Base-by-base conservation (phyloP, 2,888 invertebrate genomes). In the Lydus trimaculatus region DNA sequence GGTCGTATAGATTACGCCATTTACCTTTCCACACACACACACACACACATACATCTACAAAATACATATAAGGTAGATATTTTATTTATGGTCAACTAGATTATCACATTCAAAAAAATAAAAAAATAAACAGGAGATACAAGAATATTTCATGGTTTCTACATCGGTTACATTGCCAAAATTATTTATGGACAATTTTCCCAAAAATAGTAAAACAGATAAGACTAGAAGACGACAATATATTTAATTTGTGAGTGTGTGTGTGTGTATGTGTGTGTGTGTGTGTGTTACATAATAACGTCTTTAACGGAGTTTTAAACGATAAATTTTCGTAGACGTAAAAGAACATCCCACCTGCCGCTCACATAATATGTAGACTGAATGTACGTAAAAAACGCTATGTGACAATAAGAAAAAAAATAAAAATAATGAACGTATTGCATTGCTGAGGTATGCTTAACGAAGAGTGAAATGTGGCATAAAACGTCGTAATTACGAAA, bases 401-500 rank as follows among this genome's bases (percentile, higher is more conserved):
- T 48, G 48, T 20, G 48, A 48, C 48, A 48, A 48, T 17, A 13
- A 17, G 7, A n/a, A 43, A 4, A n/a, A 20, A 48, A 11, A 48
- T 1, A 48, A 48, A 7, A 36, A 43, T 17, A 17, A 43, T 43
- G 20, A 7, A 31, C n/a, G n/a, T n/a, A 43, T 11, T 7, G 39
- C 5, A 43, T 43, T 43, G 5, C 9, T 61, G 62, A 59, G 67
- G 64, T 64, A 67, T 67, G 70, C 9, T 64, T 61, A 70, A 64
- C 66, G 64, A 70, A 67, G 36, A 64, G 70, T 66, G 52, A 70
- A 67, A 66, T 66, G 64, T 61, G 36, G 56, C 56, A 60, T 63
- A 62, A 69, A 70, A 60, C 9, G 36, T 63, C 39, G 36, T 70
- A 67, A 67, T 70, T 67, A 64, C 56, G 28, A 20, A 58, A 9